A percentile compares a stretch with the other conserved stretches of the same genome.
Conservation (phyloP, 2,888 invertebrate species). For the Xylota sylvarum region DNA sequence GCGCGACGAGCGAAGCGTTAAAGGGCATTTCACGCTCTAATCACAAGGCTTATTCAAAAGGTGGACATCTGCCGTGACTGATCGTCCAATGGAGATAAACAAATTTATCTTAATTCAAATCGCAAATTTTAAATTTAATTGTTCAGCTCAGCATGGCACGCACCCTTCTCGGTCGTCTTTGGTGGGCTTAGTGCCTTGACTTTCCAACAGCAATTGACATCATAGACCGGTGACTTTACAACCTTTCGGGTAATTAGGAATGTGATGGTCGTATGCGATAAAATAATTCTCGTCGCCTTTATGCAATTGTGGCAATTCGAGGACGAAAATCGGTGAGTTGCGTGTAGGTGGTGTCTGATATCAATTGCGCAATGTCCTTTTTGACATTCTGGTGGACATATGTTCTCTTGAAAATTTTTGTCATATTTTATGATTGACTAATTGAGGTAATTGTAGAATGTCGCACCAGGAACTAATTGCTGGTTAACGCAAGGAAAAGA, state of each 20-base stretch:
- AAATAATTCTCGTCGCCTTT: constrained; percentile 70
- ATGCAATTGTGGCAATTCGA: constrained; percentile 49
- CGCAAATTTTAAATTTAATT: constrained; percentile 74
- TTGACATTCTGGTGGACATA: constrained; percentile 39
- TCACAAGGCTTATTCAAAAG: constrained; percentile 51
- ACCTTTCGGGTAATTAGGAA: constrained; percentile 65
- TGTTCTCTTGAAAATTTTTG: constrained; percentile 50
- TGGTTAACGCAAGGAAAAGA: neutral
- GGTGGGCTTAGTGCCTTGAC: constrained; percentile 52
- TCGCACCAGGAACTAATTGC: constrained; percentile 55
- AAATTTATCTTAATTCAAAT: constrained; percentile 74
- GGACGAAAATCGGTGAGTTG: constrained; percentile 58
- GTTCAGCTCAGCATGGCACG: constrained; percentile 56
- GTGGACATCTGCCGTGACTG: constrained; percentile 76
- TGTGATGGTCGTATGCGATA: constrained; percentile 68
- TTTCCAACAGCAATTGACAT: constrained; percentile 41
- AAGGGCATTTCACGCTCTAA: constrained; percentile 72
- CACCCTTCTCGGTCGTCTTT: constrained; percentile 53
- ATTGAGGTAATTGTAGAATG: constrained; percentile 61
- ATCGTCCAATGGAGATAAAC: constrained; percentile 63
- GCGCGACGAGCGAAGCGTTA: constrained; percentile 59
- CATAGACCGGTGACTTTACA: constrained; percentile 48
- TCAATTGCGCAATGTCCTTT: constrained; percentile 6
- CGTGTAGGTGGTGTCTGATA: constrained; percentile 54
- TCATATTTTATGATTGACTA: constrained; percentile 71